Base-by-base conservation (phyloP, 2,797 vertebrate species). In the Diplodus sargus region DNA sequence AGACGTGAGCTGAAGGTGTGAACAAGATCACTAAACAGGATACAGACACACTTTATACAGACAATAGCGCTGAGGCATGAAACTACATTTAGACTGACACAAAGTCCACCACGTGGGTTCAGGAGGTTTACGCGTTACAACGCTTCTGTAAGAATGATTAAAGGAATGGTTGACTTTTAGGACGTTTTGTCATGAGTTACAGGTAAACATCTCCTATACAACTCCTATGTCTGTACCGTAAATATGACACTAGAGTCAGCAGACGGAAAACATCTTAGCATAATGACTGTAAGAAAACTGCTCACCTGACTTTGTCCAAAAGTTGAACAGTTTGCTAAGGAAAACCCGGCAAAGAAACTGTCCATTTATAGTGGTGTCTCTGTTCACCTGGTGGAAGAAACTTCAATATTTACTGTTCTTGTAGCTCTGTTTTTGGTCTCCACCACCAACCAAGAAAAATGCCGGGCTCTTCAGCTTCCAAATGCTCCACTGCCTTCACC, bases 21-120 rank as follows among this genome's bases (percentile, higher is more conserved):
- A 76, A 39, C 23, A 48, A 59, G 49, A 76, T 73, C 47, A 65
- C 58, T 61, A 14, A 76, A 70, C 5, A 70, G 23, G 71, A 25
- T 8, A 54, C 72, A 77, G 64, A 78, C 59, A 65, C 56, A 71
- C 53, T 5, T 66, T 9, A 45, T 54, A 17, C n/a, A 75, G 45
- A 63, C 23, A 61, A 60, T 48, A 54, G 13, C 9, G 5, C 5
- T 0, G 52, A 66, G 28, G 18, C 60, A 48, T 70, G 49, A 66
- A 67, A 58, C 79, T 18, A 62, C 25, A 64, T 70, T 74, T 25
- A 25, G 49, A 51, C 25, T 42, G 34, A 34, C 51, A 52, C 3
- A 0, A 48, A 51, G 25, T 63, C 62, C n/a, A 45, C 17, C 8
- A 20, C 1, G 4, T 15, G 23, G 5, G 4, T 52, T 12, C 28